Percentiles rank a stretch among this genome's conserved stretches.
Conservation (phyloP, 1,140 invertebrate genomes). For the Leptinotarsa lineolata region DNA sequence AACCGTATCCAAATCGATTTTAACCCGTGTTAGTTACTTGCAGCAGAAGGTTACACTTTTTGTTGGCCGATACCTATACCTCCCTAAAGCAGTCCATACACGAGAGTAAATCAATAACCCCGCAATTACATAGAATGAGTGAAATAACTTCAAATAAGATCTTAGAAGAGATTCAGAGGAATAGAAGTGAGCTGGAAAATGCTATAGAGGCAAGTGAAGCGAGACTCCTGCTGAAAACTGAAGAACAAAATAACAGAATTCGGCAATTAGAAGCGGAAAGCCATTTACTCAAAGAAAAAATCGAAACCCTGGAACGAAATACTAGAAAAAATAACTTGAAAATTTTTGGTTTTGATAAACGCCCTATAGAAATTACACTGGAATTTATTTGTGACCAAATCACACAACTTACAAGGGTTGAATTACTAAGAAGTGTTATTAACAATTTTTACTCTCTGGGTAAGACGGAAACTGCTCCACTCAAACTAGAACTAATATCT, state of each 20-base stretch:
- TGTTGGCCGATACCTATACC: too few relatives aligned
- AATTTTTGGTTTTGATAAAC: conserved; percentile 4
- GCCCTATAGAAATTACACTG: background rate
- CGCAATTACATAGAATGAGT: too few relatives aligned
- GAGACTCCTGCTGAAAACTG: too few relatives aligned
- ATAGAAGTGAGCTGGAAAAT: background rate
- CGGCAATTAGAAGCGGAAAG: conserved; percentile 5
- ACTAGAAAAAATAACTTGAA: conserved; percentile 8
- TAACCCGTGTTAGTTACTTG: too few relatives aligned
- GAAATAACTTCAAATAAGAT: background rate
- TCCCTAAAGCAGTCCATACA: too few relatives aligned
- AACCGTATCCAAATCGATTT: too few relatives aligned
- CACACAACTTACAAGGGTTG: background rate
- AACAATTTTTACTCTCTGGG: background rate
- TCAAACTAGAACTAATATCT: background rate
- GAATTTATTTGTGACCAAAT: conserved; percentile 6
- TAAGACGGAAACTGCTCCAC: background rate
- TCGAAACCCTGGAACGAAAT: background rate
- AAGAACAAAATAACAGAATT: too few relatives aligned
- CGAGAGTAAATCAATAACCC: too few relatives aligned
- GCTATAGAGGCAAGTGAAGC: too few relatives aligned
- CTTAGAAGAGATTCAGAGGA: conserved; percentile 6
- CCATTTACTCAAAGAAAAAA: background rate
- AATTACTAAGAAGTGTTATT: background rate
- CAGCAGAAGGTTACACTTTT: too few relatives aligned